Conservation (phyloP, 2,797 vertebrate genomes). For the Tapirus indicus region DNA sequence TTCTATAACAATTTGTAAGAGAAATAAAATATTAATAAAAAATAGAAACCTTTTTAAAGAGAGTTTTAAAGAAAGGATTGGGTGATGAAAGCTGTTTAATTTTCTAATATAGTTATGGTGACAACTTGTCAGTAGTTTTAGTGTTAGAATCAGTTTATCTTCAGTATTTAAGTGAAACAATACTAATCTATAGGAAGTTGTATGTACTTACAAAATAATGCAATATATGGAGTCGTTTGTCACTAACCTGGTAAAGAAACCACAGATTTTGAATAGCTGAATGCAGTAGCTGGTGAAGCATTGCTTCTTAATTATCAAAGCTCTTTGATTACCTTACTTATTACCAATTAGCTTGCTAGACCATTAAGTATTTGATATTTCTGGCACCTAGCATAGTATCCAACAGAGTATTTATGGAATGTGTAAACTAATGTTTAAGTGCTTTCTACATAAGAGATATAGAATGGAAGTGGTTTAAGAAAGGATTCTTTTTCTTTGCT, state of each 20-base stretch:
- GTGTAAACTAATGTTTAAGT: not conserved
- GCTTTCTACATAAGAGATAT: not conserved
- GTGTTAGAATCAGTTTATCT: constrained; percentile 13
- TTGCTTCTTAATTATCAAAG: constrained; percentile 11
- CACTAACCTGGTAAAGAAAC: not conserved
- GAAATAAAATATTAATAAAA: constrained; percentile 14
- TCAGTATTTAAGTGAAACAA: constrained; percentile 20
- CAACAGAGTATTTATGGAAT: not conserved
- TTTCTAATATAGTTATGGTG: not conserved
- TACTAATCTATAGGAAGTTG: not conserved
- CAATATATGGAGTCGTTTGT: not conserved
- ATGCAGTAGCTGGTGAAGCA: not conserved
- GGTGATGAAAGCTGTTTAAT: not conserved
- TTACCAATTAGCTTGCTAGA: not conserved
- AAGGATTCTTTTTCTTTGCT: not conserved
- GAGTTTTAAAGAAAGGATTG: constrained; percentile 7
- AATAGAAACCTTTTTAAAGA: not conserved
- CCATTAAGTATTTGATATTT: constrained; percentile 27
- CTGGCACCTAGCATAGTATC: not conserved
- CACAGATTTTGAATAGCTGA: not conserved
- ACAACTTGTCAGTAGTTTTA: not conserved
- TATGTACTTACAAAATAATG: constrained; percentile 25
- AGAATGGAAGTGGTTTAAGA: not conserved
- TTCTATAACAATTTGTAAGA: constrained; percentile 27
- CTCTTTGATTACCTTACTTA: not conserved